phyloP scores from a whole-genome alignment of 2,113 vertebrate species.

The Hippocampus guttulatus region DNA sequence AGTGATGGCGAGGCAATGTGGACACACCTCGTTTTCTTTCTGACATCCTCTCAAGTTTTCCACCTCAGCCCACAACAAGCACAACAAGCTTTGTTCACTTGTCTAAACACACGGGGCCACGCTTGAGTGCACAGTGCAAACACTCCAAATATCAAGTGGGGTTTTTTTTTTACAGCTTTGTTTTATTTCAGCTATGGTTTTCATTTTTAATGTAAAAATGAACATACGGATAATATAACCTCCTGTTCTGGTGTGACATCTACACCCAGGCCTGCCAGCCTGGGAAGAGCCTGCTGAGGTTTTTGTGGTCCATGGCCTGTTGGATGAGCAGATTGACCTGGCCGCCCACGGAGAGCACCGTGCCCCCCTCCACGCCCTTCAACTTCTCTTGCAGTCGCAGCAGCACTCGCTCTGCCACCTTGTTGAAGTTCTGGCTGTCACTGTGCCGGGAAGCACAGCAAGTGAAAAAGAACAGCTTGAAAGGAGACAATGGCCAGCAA shows the following conservation, averaged over 20 bases:
- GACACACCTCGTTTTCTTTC: constrained; percentile 24
- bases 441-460: constrained; percentile 50
- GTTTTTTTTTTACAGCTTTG: neutral
- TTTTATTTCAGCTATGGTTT: neutral
- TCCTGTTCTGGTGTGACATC: neutral
- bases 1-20: neutral
- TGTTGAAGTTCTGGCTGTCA: constrained; percentile 88
- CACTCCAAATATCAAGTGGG: neutral
- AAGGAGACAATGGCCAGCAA: no score
- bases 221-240: neutral
- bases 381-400: constrained; percentile 96
- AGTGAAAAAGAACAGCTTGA: neutral
- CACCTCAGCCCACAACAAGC: constrained; percentile 21
- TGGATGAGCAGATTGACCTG: constrained; percentile 98
- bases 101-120: neutral
- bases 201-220: neutral
- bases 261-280: constrained; percentile 96
- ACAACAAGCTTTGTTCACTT: constrained; percentile 13
- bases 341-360: constrained; percentile 88
- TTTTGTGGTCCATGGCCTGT: constrained; percentile 95
- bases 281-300: constrained; percentile 86
- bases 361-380: constrained; percentile 93
- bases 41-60: constrained; percentile 12
- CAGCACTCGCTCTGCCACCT: constrained; percentile 94
- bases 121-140: constrained; percentile 22